Percentiles rank a stretch among this genome's conserved stretches.
These are phyloP conservation scores for Tupaia tana DNA, from an alignment of 2,113 vertebrate species.

Conservation along the genomic window DNA sequence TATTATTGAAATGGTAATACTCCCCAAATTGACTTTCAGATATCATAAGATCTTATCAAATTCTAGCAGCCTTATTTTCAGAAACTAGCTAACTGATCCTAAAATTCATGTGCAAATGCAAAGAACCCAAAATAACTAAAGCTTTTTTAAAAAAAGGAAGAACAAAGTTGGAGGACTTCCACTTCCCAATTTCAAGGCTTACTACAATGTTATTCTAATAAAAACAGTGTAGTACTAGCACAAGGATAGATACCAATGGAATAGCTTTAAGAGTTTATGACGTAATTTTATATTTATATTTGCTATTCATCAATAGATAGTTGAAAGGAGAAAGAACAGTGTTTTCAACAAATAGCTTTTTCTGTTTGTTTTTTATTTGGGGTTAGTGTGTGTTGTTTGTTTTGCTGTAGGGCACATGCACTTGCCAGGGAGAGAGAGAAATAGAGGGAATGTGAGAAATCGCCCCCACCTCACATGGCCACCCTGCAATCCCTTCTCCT, in stretches of 20 bases:
- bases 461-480: no score
- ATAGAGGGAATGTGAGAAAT: no score
- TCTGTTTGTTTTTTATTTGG: no score
- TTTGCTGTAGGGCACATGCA: no score
- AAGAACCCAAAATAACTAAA: neutral
- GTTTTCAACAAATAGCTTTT: neutral
- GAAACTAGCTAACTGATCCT: neutral
- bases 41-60: neutral
- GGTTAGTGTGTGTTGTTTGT: no score
- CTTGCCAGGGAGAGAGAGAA: no score
- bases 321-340: neutral
- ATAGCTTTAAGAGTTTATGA: neutral
- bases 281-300: neutral
- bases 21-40: neutral
- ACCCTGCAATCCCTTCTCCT: no score
- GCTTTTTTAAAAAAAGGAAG: neutral
- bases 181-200: neutral
- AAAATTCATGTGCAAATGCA: slow-evolving; percentile 1
- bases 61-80: neutral
- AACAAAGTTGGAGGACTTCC: neutral
- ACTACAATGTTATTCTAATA: neutral
- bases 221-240: neutral
- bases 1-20: neutral
- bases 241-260: neutral
- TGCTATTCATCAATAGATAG: neutral